Conservation (phyloP, 2,113 vertebrate genomes). For the Lamprotornis superbus region DNA sequence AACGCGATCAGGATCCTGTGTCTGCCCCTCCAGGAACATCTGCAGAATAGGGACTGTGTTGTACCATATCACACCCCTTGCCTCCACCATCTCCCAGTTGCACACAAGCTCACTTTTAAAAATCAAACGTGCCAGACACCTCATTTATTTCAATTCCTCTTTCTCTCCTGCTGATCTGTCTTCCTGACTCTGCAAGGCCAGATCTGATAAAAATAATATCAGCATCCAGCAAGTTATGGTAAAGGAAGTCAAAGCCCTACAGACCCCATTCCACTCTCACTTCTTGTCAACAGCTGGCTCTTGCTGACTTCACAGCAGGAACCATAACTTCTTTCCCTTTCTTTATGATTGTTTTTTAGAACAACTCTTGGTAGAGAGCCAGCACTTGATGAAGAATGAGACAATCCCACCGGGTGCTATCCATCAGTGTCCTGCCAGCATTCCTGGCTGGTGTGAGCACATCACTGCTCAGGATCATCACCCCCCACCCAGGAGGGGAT, state of each 20-base stretch:
- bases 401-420: neutral
- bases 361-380: neutral
- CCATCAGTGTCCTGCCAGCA: neutral
- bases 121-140: neutral
- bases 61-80: neutral
- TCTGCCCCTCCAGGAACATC: neutral
- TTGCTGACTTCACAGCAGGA: neutral
- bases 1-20: neutral
- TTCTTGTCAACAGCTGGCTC: neutral
- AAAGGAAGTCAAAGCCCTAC: neutral
- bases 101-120: neutral
- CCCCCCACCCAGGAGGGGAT: neutral
- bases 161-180: neutral
- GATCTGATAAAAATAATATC: conserved; percentile 9
- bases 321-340: neutral
- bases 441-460: neutral
- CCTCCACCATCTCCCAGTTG: neutral
- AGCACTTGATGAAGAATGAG: neutral
- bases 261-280: neutral
- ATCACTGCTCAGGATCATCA: neutral
- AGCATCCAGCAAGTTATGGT: neutral
- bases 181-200: neutral
- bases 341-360: conserved; percentile 4
- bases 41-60: neutral
- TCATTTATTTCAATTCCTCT: neutral